A percentile compares a stretch with the other conserved stretches of the same genome.
Conservation (phyloP, 2,113 vertebrate species). For the Cololabis saira region DNA sequence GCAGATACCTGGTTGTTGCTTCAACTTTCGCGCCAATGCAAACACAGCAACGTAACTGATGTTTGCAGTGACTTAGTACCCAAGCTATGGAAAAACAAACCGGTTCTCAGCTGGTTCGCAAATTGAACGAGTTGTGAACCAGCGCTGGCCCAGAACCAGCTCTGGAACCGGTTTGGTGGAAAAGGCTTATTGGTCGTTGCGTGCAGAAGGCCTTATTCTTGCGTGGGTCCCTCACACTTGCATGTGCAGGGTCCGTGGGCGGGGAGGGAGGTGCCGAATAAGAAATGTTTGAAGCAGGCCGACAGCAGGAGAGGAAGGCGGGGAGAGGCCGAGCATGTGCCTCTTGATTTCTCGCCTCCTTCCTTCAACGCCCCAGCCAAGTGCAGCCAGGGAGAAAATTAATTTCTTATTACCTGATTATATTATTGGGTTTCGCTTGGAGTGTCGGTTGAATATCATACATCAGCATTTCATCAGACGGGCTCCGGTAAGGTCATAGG, state of each 20-base stretch:
- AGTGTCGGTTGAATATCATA: conserved; percentile 75
- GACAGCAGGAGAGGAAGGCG: conserved; percentile 20
- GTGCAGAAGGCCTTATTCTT: too few species aligned
- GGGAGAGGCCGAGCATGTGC: conserved; percentile 29
- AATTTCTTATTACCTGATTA: conserved; percentile 84
- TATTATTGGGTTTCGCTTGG: conserved; percentile 74
- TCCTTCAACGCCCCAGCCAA: conserved; percentile 78
- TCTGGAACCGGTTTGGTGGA: too few species aligned
- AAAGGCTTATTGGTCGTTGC: too few species aligned
- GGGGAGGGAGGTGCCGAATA: conserved; percentile 56
- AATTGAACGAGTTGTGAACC: too few species aligned
- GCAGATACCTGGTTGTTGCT: too few species aligned
- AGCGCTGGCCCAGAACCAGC: too few species aligned
- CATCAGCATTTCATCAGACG: conserved; percentile 74
- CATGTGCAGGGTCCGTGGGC: conserved; percentile 35
- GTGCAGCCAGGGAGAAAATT: conserved; percentile 86
- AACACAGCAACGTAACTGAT: too few species aligned
- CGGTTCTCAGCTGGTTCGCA: too few species aligned
- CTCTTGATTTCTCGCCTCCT: conserved; percentile 53
- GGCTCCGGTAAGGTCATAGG: conserved; percentile 35
- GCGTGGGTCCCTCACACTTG: conserved; percentile 21
- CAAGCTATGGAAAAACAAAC: too few species aligned
- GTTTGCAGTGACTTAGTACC: too few species aligned
- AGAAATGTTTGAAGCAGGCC: conserved; percentile 55
- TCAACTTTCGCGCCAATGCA: too few species aligned